These are phyloP conservation scores for Melieria omissa DNA, from an alignment of 2,888 invertebrate species.

Conservation along the genomic window DNA sequence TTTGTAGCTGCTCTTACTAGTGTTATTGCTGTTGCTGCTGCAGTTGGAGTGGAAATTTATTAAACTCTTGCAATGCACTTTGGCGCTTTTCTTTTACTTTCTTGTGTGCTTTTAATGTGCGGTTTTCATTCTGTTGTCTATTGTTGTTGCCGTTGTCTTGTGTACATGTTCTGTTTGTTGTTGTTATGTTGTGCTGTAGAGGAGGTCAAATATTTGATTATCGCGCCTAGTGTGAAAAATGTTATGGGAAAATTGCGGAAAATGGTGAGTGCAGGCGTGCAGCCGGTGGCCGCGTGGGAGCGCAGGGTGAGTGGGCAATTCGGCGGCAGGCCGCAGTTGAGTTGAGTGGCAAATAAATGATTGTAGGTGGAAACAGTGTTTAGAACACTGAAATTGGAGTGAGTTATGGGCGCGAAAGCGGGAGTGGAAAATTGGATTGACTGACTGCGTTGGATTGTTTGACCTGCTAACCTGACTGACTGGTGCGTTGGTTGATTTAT, in stretches of 20 bases:
- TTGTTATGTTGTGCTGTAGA: slow-evolving; percentile 44
- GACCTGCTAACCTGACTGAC: too few relatives aligned
- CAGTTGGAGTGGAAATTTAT: slow-evolving; percentile 18
- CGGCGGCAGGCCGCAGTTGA: too few relatives aligned
- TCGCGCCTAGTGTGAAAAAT: slow-evolving; percentile 44
- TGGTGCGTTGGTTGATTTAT: too few relatives aligned
- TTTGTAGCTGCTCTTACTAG: background rate
- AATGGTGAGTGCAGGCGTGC: background rate
- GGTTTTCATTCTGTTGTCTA: too few relatives aligned
- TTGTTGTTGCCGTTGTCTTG: too few relatives aligned
- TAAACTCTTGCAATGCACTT: slow-evolving; percentile 8
- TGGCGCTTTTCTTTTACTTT: slow-evolving; percentile 48
- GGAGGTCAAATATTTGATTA: slow-evolving; percentile 64
- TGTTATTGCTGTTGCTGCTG: slow-evolving; percentile 1
- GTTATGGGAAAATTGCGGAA: slow-evolving; percentile 24
- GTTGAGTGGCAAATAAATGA: too few relatives aligned
- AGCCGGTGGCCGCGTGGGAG: background rate
- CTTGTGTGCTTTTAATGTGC: slow-evolving; percentile 33
- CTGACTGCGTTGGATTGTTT: too few relatives aligned
- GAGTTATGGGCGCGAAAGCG: too few relatives aligned
- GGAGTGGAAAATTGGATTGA: too few relatives aligned
- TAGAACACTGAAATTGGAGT: too few relatives aligned
- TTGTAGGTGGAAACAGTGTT: too few relatives aligned
- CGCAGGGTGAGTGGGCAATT: too few relatives aligned
- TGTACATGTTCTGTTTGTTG: background rate